Evolutionary conservation across 2,113 vertebrate species (phyloP).

Genomic region (Cranoglanis bouderius): DNA sequence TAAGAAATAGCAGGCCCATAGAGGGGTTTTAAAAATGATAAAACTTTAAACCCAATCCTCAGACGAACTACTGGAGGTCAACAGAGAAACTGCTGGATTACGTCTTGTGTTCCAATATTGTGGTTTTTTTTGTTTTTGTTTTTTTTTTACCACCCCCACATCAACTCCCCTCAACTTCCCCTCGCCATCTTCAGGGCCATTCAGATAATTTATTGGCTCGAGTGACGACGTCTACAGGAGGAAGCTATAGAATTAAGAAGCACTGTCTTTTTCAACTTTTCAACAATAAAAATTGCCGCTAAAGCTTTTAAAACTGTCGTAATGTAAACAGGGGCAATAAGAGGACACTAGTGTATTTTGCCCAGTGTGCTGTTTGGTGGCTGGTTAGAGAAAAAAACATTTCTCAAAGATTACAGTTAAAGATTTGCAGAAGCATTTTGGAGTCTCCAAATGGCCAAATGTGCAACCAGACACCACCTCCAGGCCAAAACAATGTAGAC

Average conservation of each 20-base stretch:
- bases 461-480: not conserved
- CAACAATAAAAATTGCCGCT: not conserved
- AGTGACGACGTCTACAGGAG: not conserved
- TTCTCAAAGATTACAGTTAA: not conserved
- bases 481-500: not conserved
- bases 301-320: not conserved
- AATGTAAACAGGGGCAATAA: not conserved
- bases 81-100: too few relatives aligned
- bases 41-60: not conserved
- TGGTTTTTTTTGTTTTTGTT: not conserved
- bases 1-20: not conserved
- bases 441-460: not conserved
- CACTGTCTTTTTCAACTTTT: not conserved
- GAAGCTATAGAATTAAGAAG: not conserved
- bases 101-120: not conserved
- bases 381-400: not conserved
- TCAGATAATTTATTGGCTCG: not conserved
- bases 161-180: not conserved
- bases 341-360: not conserved
- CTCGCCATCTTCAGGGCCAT: not conserved
- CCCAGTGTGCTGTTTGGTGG: not conserved
- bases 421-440: not conserved
- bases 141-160: not conserved
- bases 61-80: not conserved
- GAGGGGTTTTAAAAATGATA: conserved; percentile 17